A percentile compares a stretch with the other conserved stretches of the same genome.
These are phyloP conservation scores for Burhinus oedicnemus DNA, from an alignment of 2,113 vertebrate species.

Conservation along the genomic window DNA sequence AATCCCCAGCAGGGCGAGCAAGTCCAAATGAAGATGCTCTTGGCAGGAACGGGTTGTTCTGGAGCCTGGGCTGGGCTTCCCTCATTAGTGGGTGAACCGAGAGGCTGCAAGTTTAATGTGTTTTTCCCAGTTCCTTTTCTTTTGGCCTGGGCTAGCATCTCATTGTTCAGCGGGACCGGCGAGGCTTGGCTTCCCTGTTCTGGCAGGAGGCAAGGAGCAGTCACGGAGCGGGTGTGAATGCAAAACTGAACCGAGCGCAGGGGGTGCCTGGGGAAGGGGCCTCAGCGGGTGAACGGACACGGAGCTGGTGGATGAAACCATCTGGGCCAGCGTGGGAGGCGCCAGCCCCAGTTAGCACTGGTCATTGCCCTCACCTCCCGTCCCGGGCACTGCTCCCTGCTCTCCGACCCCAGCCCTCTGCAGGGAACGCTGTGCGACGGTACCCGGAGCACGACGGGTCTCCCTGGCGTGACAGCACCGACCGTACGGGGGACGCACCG, in stretches of 20 bases:
- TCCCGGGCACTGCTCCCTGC: neutral
- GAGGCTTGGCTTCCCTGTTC: neutral
- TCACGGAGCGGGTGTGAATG: fast-evolving
- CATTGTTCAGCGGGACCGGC: neutral
- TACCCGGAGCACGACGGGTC: fast-evolving
- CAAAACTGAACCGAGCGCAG: too few species aligned
- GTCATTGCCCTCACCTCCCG: neutral
- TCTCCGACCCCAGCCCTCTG: neutral
- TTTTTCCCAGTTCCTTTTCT: neutral
- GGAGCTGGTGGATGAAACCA: too few species aligned
- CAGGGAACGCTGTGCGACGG: fast-evolving
- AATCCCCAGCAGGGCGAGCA: neutral
- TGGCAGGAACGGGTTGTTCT: neutral
- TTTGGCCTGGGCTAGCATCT: neutral
- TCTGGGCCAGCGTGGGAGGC: too few species aligned
- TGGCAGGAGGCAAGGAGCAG: neutral
- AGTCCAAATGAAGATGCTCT: neutral
- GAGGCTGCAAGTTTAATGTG: neutral
- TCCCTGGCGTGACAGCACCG: fast-evolving
- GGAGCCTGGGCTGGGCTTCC: neutral
- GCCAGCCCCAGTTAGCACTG: neutral
- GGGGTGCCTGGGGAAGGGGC: neutral
- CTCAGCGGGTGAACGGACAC: too few species aligned
- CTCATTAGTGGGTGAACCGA: neutral
- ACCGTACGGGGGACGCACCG: fast-evolving